Conservation (phyloP, 2,888 invertebrate genomes). For the Eremobia ochroleuca region DNA sequence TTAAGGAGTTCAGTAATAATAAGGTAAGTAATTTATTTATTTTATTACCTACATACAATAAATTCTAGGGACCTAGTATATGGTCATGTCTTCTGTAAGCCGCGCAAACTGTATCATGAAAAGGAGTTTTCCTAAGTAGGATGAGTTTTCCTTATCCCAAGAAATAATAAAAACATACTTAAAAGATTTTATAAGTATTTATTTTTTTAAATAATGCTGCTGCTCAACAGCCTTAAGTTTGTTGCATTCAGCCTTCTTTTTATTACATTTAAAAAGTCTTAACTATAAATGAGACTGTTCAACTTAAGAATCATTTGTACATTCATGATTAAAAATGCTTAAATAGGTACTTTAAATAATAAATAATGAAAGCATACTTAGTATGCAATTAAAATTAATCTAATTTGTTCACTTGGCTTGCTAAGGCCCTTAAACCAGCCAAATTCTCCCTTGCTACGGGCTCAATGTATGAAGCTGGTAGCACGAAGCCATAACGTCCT, state of each 20-base stretch:
- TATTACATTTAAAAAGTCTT: slow-evolving; percentile 19
- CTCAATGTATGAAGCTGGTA: slow-evolving; percentile 95
- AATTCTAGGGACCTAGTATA: background rate
- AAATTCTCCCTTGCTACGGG: slow-evolving; percentile 94
- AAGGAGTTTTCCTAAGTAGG: background rate
- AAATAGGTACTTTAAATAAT: slow-evolving; percentile 54
- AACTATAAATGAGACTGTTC: slow-evolving; percentile 23
- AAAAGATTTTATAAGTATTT: slow-evolving; percentile 21
- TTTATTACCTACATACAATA: background rate
- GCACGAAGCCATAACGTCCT: slow-evolving; percentile 96
- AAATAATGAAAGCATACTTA: slow-evolving; percentile 52
- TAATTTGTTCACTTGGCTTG: slow-evolving; percentile 74
- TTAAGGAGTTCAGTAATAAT: slow-evolving; percentile 62
- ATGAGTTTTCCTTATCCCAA: background rate
- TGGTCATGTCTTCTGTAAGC: background rate
- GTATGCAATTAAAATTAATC: slow-evolving; percentile 16
- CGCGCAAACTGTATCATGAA: background rate
- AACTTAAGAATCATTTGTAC: slow-evolving; percentile 46
- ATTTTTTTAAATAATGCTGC: slow-evolving; percentile 38
- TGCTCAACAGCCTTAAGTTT: slow-evolving; percentile 35
- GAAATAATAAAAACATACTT: slow-evolving; percentile 6
- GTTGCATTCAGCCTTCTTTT: slow-evolving; percentile 41
- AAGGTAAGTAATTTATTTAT: slow-evolving; percentile 80
- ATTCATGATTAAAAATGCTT: slow-evolving; percentile 33
- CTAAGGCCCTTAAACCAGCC: slow-evolving; percentile 93